A percentile compares a stretch with the other conserved stretches of the same genome.
Evolutionary conservation across 2,888 invertebrate species (phyloP).

Genomic region (Cheilosia urbana): DNA sequence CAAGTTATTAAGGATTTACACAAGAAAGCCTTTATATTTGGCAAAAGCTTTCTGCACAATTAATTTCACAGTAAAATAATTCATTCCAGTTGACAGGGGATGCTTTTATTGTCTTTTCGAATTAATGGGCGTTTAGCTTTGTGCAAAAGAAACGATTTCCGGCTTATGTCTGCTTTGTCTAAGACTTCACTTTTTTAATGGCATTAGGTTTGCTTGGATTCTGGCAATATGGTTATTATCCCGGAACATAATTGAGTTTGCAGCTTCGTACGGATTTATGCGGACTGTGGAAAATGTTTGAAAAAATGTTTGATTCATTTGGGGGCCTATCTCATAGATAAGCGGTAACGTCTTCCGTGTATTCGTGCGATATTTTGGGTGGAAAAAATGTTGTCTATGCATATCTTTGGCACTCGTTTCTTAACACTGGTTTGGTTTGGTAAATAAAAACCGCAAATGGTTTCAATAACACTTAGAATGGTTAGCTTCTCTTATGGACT

Average conservation of each 20-base stretch:
- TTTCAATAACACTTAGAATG: no score
- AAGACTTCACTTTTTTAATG: constrained; percentile 4
- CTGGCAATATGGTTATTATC: background rate
- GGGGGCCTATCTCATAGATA: no score
- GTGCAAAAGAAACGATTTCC: constrained; percentile 20
- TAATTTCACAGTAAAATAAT: constrained; percentile 65
- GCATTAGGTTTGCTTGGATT: background rate
- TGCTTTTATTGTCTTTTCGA: constrained; percentile 71
- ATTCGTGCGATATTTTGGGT: no score
- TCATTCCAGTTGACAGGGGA: constrained; percentile 68
- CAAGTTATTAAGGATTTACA: constrained; percentile 44
- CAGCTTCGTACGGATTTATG: background rate
- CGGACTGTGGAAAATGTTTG: no score
- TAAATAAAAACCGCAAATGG: no score
- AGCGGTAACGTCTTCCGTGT: no score
- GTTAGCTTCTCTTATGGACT: no score
- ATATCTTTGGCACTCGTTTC: no score
- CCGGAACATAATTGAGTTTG: background rate
- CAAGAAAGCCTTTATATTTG: constrained; percentile 50
- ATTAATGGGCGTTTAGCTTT: constrained; percentile 56
- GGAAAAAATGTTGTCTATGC: no score
- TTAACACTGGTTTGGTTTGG: no score
- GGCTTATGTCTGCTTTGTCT: constrained; percentile 25
- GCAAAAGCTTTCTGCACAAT: constrained; percentile 65
- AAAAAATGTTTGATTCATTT: no score